Evolutionary conservation across 2,888 invertebrate species (phyloP).

Genomic region (Andrena trimmerana): DNA sequence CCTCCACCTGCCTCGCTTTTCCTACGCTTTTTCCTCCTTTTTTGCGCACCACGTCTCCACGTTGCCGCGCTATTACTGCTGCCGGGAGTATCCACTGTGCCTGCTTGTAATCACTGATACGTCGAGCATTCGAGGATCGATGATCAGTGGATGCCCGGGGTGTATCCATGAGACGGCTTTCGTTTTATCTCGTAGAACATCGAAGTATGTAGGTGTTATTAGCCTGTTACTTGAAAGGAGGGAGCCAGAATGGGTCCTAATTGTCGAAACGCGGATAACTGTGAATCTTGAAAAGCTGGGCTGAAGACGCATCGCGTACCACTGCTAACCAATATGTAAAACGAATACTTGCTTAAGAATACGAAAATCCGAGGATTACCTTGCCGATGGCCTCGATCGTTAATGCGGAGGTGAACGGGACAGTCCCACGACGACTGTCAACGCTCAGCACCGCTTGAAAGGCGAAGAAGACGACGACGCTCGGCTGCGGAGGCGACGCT

Average conservation of each 20-base stretch:
- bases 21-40: slow-evolving; percentile 51
- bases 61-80: slow-evolving; percentile 28
- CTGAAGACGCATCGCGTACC: no score
- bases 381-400: slow-evolving; percentile 72
- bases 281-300: no score
- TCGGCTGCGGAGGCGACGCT: slow-evolving; percentile 33
- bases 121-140: not conserved
- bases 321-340: no score
- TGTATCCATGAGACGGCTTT: no score
- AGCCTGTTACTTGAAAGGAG: no score
- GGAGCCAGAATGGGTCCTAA: no score
- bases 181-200: no score
- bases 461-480: slow-evolving; percentile 32
- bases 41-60: slow-evolving; percentile 48
- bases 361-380: slow-evolving; percentile 18
- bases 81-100: slow-evolving; percentile 30
- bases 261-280: no score
- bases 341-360: no score
- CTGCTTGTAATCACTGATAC: slow-evolving; percentile 28
- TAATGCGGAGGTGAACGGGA: slow-evolving; percentile 72
- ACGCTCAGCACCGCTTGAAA: slow-evolving; percentile 63
- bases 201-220: no score
- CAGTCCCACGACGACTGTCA: slow-evolving; percentile 81
- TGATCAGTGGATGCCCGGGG: not conserved
- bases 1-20: slow-evolving; percentile 14